phyloP scores from a whole-genome alignment of 2,797 vertebrate genomes.

The Chelon labrosus region DNA sequence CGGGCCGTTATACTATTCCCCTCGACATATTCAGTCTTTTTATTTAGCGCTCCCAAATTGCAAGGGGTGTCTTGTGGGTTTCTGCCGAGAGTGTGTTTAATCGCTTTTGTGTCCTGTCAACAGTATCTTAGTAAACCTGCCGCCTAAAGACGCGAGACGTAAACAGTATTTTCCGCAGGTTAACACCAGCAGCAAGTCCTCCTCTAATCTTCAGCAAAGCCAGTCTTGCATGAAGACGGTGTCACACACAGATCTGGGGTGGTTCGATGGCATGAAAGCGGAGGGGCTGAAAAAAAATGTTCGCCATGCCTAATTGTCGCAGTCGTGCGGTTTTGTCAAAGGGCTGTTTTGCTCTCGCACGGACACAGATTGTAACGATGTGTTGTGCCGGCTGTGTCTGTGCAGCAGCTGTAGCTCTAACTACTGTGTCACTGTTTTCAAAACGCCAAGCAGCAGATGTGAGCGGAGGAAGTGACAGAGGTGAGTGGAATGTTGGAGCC shows the following conservation, averaged over 20 bases:
- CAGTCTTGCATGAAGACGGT: neutral
- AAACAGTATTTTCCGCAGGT: slow-evolving; percentile 9
- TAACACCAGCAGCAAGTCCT: slow-evolving; percentile 2
- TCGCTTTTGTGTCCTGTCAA: neutral
- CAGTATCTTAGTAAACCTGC: neutral
- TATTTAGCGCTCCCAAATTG: neutral
- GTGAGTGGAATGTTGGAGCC: slow-evolving; percentile 90
- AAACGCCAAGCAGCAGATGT: slow-evolving; percentile 90
- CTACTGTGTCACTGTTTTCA: slow-evolving; percentile 78
- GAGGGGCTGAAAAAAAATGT: neutral
- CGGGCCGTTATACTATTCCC: neutral
- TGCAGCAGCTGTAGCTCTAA: slow-evolving; percentile 76
- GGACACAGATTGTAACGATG: slow-evolving; percentile 14
- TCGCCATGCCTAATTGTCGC: neutral
- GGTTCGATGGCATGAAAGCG: slow-evolving; percentile 2
- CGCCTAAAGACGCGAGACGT: neutral
- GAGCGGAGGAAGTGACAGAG: slow-evolving; percentile 95
- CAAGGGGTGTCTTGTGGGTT: neutral
- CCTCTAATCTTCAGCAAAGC: slow-evolving; percentile 20
- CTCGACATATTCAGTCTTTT: neutral
- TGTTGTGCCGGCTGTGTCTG: slow-evolving; percentile 49
- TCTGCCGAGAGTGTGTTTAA: neutral
- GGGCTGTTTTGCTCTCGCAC: neutral
- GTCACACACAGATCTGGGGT: neutral
- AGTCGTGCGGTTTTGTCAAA: slow-evolving; percentile 28